Evolutionary conservation across 2,797 vertebrate genomes (phyloP).

Genomic region (Sebastolobus alascanus): DNA sequence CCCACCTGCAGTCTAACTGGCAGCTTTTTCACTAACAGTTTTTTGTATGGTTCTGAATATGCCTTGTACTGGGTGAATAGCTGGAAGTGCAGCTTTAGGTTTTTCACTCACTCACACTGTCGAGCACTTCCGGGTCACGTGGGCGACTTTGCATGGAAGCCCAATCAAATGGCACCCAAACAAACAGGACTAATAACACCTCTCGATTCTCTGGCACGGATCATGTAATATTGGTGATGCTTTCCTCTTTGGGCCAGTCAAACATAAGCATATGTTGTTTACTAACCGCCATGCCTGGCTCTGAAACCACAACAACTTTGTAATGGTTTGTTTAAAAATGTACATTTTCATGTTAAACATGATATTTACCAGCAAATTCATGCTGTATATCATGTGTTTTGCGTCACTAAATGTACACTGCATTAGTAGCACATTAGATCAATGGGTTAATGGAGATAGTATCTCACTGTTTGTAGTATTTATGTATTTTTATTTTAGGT

Average conservation of each 20-base stretch:
- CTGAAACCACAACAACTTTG: conserved; percentile 34
- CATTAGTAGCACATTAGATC: conserved; percentile 8
- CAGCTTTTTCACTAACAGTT: conserved; percentile 67
- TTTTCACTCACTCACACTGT: conserved; percentile 36
- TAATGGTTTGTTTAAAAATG: conserved; percentile 26
- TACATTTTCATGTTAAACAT: conserved; percentile 14
- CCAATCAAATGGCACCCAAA: neutral
- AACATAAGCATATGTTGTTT: conserved; percentile 26
- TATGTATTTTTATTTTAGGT: neutral
- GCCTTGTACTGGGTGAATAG: conserved; percentile 36
- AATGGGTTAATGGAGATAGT: neutral
- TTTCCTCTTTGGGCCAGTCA: conserved; percentile 14
- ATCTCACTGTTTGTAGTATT: neutral
- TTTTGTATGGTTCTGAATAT: conserved; percentile 48
- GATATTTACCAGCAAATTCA: neutral
- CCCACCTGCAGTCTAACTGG: conserved; percentile 58
- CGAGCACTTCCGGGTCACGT: conserved; percentile 47
- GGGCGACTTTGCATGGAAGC: conserved; percentile 37
- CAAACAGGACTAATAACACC: conserved; percentile 16
- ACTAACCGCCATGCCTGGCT: conserved; percentile 58
- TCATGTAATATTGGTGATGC: conserved; percentile 31
- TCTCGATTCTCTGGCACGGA: conserved; percentile 18
- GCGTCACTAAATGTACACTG: neutral
- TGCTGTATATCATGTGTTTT: neutral
- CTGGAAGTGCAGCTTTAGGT: conserved; percentile 22